Evolutionary conservation across 2,888 invertebrate species (phyloP), one percentile per base, ranked within the genome.

Genomic region (Serripes groenlandicus): DNA sequence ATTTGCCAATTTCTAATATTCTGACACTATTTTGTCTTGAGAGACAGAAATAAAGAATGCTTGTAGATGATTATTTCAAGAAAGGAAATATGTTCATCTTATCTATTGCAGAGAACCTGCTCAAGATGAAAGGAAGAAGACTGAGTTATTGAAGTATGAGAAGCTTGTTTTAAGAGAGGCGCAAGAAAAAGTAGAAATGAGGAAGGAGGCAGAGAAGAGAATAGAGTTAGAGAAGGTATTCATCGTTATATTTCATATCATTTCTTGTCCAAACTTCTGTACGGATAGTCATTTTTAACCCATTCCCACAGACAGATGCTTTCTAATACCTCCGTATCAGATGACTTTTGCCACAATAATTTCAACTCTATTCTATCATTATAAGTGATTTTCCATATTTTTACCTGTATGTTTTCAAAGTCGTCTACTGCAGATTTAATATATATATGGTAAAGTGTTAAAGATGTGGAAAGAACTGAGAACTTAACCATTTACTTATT

Each of bases 221-320:
- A 72, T 83, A 7, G 4, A 49, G 1, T 32, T 58, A 72, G 87
- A 86, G 73, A 81, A 82, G 83, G 91, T 91, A 30, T 30, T 9
- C 9, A 30, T 28, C 28, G 32, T 28, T 9, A 30, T 15, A 23
- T 60, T 26, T 23, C 23, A 7, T 60, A 7, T 28, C 60, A 60
- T 5, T 23, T n/a, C 56, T 18, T 56, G 11, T 56, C 11, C 23
- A 56, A 23, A n/a, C 7, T n/a, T 18, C 7, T 18, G 7, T 18
- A 56, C 23, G 11, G 56, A 11, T 56, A 7, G 7, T n/a, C 15
- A 60, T 21, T 3, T 60, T 30, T 30, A 30, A 60, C 15, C 9
- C 60, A 9, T 30, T 60, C 5, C 35, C 7, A 35, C 34, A 23
- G 21, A 66, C 7, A 18, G 30, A 28, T 3, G 28, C n/a, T n/a